Base-by-base conservation (phyloP, 1,140 invertebrate genomes). In the Zophobas atratus region DNA sequence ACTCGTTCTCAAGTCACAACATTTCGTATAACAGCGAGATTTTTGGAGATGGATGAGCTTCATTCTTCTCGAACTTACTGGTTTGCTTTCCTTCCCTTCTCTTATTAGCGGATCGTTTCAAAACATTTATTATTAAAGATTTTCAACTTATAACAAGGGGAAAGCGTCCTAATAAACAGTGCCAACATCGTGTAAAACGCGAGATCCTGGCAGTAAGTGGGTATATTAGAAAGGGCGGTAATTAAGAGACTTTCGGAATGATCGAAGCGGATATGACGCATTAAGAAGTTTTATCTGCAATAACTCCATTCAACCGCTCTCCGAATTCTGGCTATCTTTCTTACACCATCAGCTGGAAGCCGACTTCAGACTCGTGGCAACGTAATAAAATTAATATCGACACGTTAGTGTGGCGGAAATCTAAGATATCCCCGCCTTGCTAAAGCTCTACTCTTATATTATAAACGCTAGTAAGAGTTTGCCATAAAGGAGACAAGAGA, bases 201-300 rank as follows among this genome's bases (percentile, higher is more conserved):
- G 60, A 38, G 39, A 67, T 67, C 60, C 60, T 67, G 38, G 60
- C 60, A 67, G 60, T 67, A 67, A 67, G 39, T 67, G 60, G 60
- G 60, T 67, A 43, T 67, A 67, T 67, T 67, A 67, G 60, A 67
- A 67, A 67, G 60, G 60, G 20, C 60, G 60, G 60, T 67, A 67
- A 67, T 67, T 67, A 67, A 67, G 60, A 67, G 60, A 67, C 60
- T 67, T 67, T 67, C 60, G 60, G 39, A 46, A 67, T 67, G 60
- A 67, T 67, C 60, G 60, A 67, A 67, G 60, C 60, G 60, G 60
- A 67, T 67, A 67, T 67, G 60, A 67, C 60, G 60, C 60, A 67
- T 67, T 67, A 67, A 67, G 60, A 67, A 67, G 60, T 67, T 67
- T 67, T 67, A 67, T 67, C 60, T 67, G 39, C 39, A 67, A 67